A percentile compares a stretch with the other conserved stretches of the same genome.
Conservation (phyloP, 92 coral and sea anemone genomes). For the Paramuricea clavata region DNA sequence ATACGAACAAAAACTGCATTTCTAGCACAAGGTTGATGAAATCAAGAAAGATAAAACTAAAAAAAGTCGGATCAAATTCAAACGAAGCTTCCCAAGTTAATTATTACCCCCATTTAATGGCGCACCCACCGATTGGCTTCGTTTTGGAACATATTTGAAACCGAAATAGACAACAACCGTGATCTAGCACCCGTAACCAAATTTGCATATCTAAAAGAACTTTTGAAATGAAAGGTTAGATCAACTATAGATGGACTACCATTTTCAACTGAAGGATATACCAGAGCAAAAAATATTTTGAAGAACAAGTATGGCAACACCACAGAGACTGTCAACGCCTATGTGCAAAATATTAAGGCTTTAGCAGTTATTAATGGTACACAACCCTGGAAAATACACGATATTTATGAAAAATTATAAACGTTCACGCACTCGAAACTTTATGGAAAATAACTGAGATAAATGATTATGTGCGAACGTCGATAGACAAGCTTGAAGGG, state of each 20-base stretch:
- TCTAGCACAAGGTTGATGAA: background rate
- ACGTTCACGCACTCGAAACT: background rate
- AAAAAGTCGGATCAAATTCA: background rate
- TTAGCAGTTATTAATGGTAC: background rate
- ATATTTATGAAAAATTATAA: background rate
- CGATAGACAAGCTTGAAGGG: background rate
- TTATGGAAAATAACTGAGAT: background rate
- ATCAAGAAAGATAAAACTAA: background rate
- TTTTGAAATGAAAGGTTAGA: background rate
- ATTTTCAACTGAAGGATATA: slow-evolving; percentile 8
- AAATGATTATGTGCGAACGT: background rate
- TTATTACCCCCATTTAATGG: slow-evolving; percentile 17
- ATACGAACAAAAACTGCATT: background rate
- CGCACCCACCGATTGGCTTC: slow-evolving; percentile 15
- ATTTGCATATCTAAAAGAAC: slow-evolving; percentile 2
- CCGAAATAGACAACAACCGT: background rate
- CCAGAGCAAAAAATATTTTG: slow-evolving; percentile 10
- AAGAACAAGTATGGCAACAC: slow-evolving; percentile 17
- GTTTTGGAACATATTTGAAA: slow-evolving; percentile 26
- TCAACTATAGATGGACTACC: slow-evolving; percentile 6
- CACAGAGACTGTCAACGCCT: slow-evolving; percentile 26
- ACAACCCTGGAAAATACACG: background rate
- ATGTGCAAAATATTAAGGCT: background rate
- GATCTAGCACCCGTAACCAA: background rate
- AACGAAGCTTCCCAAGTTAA: slow-evolving; percentile 4